phyloP scores from a whole-genome alignment of 2,113 vertebrate species.

The Gymnarchus niloticus region DNA sequence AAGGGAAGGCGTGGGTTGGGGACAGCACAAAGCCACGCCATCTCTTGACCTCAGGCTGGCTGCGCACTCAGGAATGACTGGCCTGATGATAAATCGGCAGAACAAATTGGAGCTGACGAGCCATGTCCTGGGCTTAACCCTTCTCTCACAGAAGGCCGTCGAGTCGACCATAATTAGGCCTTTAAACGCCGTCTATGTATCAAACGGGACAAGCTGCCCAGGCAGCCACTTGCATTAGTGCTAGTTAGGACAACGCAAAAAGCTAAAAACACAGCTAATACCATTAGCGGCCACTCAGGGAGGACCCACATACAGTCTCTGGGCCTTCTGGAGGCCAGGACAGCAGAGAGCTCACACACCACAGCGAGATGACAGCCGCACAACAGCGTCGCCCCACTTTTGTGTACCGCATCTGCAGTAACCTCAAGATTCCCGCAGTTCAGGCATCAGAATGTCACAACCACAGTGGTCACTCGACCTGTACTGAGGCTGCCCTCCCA shows the following conservation, averaged over 20 bases:
- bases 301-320: too few relatives aligned
- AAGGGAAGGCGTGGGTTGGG: neutral
- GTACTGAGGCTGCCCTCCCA: too few relatives aligned
- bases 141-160: constrained; percentile 29
- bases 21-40: neutral
- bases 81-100: constrained; percentile 22
- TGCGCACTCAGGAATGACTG: constrained; percentile 39
- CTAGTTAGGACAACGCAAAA: constrained; percentile 34
- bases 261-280: constrained; percentile 43
- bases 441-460: too few relatives aligned
- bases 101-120: constrained; percentile 46
- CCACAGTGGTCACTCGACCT: too few relatives aligned
- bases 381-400: too few relatives aligned
- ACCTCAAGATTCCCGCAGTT: too few relatives aligned
- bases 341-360: too few relatives aligned
- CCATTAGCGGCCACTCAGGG: constrained; percentile 50
- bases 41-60: neutral
- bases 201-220: constrained; percentile 36
- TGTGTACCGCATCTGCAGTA: too few relatives aligned
- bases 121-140: constrained; percentile 43
- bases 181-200: constrained; percentile 53
- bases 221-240: constrained; percentile 60
- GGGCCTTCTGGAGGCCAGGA: too few relatives aligned
- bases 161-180: constrained; percentile 36
- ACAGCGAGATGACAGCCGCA: too few relatives aligned